These are phyloP conservation scores for Dasysyrphus tricinctus DNA, from an alignment of 2,888 invertebrate genomes.

Conservation along the genomic window DNA sequence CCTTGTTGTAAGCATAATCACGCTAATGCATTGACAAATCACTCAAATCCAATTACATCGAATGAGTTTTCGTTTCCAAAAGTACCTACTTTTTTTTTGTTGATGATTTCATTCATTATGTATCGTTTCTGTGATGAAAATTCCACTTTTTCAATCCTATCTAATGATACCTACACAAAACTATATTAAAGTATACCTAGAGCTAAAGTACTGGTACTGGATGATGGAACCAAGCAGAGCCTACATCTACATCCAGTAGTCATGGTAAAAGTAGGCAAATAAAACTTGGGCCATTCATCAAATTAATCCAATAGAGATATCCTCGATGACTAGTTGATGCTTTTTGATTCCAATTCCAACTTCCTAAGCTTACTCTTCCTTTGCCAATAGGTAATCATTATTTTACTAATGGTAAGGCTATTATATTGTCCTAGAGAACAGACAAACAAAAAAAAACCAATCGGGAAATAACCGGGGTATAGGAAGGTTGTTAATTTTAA, in stretches of 20 bases:
- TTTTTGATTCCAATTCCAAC: not conserved
- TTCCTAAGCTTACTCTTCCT: not conserved
- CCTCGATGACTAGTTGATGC: constrained; percentile 34
- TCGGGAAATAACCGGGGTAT: not conserved
- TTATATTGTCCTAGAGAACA: constrained; percentile 54
- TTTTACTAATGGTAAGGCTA: constrained; percentile 51
- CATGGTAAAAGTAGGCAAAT: constrained; percentile 41
- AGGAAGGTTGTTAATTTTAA: constrained; percentile 45
- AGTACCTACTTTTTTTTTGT: constrained; percentile 20
- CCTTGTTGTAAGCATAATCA: constrained; percentile 43
- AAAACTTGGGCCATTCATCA: constrained; percentile 50
- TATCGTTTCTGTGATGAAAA: constrained; percentile 55
- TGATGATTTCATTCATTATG: constrained; percentile 61
- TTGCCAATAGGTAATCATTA: constrained; percentile 32
- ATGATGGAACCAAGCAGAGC: not conserved
- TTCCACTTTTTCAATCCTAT: constrained; percentile 17
- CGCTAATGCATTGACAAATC: constrained; percentile 65
- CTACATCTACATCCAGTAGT: not conserved
- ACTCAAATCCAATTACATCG: constrained; percentile 66
- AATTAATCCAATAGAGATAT: constrained; percentile 56
- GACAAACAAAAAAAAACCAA: constrained; percentile 21
- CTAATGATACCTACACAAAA: constrained; percentile 23
- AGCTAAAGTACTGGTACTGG: not conserved
- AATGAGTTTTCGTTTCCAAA: constrained; percentile 48
- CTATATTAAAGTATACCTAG: not conserved